Conservation (phyloP, 1,140 invertebrate species). For the Hycleus phaleratus region DNA sequence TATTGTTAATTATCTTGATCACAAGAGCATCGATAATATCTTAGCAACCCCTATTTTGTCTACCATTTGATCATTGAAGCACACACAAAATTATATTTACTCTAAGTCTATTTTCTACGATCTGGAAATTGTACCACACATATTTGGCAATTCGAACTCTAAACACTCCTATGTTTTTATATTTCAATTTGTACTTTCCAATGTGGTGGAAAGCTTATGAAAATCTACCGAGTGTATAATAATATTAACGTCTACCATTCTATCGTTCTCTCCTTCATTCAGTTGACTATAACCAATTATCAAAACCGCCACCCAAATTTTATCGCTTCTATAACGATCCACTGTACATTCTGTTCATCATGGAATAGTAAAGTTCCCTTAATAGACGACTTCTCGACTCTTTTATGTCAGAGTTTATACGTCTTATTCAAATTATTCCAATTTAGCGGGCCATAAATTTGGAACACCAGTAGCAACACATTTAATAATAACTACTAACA, state of each 20-base stretch:
- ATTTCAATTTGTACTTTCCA: too few species aligned
- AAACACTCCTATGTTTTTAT: too few species aligned
- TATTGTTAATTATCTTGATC: neutral
- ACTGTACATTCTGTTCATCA: neutral
- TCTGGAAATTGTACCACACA: neutral
- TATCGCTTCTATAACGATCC: constrained; percentile 6
- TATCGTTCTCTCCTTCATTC: neutral
- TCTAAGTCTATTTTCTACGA: neutral
- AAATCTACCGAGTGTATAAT: neutral
- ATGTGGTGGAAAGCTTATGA: too few species aligned
- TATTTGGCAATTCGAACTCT: too few species aligned
- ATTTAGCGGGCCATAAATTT: constrained; percentile 25
- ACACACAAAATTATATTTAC: neutral
- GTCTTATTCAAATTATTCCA: constrained; percentile 25
- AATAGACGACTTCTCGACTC: constrained; percentile 5
- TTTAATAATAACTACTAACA: too few species aligned
- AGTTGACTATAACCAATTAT: constrained; percentile 4
- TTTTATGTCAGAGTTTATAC: constrained; percentile 15
- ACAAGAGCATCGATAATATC: neutral
- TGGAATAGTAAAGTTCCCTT: neutral
- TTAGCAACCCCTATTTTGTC: neutral
- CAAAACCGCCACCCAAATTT: constrained; percentile 6
- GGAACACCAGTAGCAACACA: too few species aligned
- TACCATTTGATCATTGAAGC: neutral
- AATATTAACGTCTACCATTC: neutral